These are phyloP conservation scores for Prinia subflava DNA, from an alignment of 2,113 vertebrate genomes.

Conservation along the genomic window DNA sequence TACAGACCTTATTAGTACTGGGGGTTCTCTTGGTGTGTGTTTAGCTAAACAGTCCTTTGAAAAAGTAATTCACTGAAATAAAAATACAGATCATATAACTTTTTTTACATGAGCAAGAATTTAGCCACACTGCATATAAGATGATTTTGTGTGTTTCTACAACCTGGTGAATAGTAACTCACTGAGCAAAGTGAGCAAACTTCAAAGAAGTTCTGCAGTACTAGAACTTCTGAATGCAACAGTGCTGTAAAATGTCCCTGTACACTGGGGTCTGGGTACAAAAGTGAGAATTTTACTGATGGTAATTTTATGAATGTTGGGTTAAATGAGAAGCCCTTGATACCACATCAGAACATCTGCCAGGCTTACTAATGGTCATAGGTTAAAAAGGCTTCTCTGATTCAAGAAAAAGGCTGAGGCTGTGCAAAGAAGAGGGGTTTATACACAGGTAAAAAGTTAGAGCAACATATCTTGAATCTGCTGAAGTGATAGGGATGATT, in stretches of 20 bases:
- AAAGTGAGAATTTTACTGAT: not conserved
- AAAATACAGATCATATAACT: not conserved
- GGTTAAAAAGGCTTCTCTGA: not conserved
- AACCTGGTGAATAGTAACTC: not conserved
- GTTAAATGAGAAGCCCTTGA: not conserved
- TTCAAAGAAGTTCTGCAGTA: not conserved
- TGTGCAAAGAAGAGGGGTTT: not conserved
- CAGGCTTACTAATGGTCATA: not conserved
- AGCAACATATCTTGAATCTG: not conserved
- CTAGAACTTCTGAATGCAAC: not conserved
- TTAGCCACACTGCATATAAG: not conserved
- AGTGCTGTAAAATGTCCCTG: not conserved
- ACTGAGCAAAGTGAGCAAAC: not conserved
- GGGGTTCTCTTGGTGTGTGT: not conserved
- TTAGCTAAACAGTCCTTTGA: not conserved
- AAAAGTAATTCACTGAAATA: not conserved
- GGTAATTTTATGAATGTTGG: not conserved
- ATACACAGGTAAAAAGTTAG: not conserved
- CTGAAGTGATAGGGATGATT: not conserved
- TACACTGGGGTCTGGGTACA: not conserved
- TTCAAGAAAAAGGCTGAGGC: not conserved
- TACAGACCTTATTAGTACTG: not conserved
- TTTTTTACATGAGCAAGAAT: not conserved
- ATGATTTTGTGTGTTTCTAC: not conserved
- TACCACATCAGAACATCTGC: not conserved